Evolutionary conservation across 1,140 invertebrate species (phyloP), one percentile per base, ranked within the genome.

Genomic region (Spodoptera frugiperda): DNA sequence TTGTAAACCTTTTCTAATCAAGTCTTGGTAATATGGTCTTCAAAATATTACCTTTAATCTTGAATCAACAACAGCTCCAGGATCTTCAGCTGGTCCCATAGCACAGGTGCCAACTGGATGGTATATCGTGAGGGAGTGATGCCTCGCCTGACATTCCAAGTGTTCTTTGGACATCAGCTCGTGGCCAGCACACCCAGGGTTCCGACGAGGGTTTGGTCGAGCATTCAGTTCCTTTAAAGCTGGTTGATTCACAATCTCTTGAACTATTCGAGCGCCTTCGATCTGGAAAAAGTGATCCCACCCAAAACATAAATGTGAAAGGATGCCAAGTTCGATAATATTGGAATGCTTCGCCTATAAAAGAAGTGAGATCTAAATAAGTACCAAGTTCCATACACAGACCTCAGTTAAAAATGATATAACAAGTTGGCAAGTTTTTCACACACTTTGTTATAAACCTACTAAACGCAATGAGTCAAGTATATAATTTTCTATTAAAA

Each of bases 241-340:
- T 17, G 93, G 89, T 0, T 97, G 97, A 76, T 96, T 89, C 2
- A 95, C 94, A 25, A 98, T 81, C 0, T 91, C 92, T 59, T 97
- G 93, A 0, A 95, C 95, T 76, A 98, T 94, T 87, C 97, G 97
- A 0, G 95, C 96, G 0, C 96, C 97, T 91, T 97, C 97, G 0
- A 96, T 93, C 96, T 97, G 85, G 76, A 91, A 88, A n/a, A 17
- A 19, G 12, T 8, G 10, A 17, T 15, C n/a, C n/a, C n/a, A n/a
- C n/a, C n/a, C n/a, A n/a, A n/a, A n/a, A n/a, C n/a, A n/a, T n/a
- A n/a, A n/a, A n/a, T n/a, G n/a, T n/a, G n/a, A n/a, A n/a, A n/a
- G n/a, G n/a, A n/a, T n/a, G n/a, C n/a, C n/a, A n/a, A n/a, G n/a
- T n/a, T n/a, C n/a, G n/a, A n/a, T n/a, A n/a, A n/a, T n/a, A n/a